Evolutionary conservation across 2,797 vertebrate species (phyloP).

Genomic region (Intellagama lesueurii): DNA sequence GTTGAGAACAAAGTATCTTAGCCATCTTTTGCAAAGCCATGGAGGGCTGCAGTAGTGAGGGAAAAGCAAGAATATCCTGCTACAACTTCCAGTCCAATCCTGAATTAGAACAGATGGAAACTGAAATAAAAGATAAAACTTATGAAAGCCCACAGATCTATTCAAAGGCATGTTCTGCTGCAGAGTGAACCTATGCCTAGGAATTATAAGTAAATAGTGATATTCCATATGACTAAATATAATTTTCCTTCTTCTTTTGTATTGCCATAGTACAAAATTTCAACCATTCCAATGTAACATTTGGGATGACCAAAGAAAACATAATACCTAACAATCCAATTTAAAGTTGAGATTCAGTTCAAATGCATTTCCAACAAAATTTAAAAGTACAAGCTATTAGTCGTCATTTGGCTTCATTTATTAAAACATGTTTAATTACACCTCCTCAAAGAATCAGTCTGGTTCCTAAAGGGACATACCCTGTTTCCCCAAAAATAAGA

Average conservation of each 20-base stretch:
- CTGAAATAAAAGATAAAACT: not conserved
- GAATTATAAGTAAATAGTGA: not conserved
- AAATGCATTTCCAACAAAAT: not conserved
- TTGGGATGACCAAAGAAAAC: too few relatives aligned
- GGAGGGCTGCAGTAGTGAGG: not conserved
- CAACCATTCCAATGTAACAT: not conserved
- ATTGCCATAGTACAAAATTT: not conserved
- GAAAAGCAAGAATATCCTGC: not conserved
- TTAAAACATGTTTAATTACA: not conserved
- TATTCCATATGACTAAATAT: not conserved
- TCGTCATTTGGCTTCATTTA: not conserved
- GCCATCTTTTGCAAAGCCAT: not conserved
- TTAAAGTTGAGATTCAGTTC: too few relatives aligned
- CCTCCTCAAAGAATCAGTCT: not conserved
- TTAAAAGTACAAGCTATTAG: not conserved
- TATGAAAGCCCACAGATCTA: too few relatives aligned
- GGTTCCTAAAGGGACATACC: not conserved
- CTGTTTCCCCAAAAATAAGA: too few relatives aligned
- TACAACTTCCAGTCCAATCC: not conserved
- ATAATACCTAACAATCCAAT: too few relatives aligned
- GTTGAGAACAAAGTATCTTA: not conserved
- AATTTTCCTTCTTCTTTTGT: not conserved
- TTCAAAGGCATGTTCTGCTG: not conserved
- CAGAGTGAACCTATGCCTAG: not conserved
- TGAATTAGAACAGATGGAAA: not conserved